phyloP scores from a whole-genome alignment of 2,888 invertebrate species.

The Melieria crassipennis region DNA sequence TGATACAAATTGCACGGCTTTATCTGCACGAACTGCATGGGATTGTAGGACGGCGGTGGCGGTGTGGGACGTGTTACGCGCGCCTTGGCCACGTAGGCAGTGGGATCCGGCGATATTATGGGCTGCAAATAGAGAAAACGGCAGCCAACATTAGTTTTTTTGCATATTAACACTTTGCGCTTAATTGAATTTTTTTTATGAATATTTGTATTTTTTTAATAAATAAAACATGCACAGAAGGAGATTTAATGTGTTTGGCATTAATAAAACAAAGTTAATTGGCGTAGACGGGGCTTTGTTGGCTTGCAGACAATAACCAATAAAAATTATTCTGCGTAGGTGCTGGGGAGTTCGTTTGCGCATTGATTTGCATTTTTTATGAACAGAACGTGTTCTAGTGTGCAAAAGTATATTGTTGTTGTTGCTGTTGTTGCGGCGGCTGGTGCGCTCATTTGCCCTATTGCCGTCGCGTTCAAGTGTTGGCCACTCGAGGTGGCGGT shows the following conservation, averaged over 20 bases:
- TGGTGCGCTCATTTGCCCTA: not conserved
- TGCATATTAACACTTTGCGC: no score
- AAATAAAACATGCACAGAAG: no score
- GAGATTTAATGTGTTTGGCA: no score
- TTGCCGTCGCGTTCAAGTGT: not conserved
- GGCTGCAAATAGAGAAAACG: slow-evolving; percentile 54
- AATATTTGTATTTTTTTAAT: no score
- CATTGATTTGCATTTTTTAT: slow-evolving; percentile 23
- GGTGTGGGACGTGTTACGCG: slow-evolving; percentile 78
- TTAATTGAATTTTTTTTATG: no score
- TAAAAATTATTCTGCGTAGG: not conserved
- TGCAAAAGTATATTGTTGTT: not conserved
- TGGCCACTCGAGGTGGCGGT: not conserved
- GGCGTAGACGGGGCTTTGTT: no score
- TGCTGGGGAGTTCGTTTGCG: slow-evolving; percentile 2
- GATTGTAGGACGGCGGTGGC: slow-evolving; percentile 85
- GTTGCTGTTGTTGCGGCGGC: slow-evolving; percentile 2
- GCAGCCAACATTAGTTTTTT: no score
- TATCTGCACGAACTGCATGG: slow-evolving; percentile 88
- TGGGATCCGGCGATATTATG: slow-evolving; percentile 64
- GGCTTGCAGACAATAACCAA: no score
- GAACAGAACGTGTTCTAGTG: slow-evolving; percentile 24
- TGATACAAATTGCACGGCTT: slow-evolving; percentile 88
- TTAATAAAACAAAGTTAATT: no score
- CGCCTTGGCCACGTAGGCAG: slow-evolving; percentile 64